These are phyloP conservation scores for Globia sparganii DNA, from an alignment of 2,888 invertebrate species.

Conservation along the genomic window DNA sequence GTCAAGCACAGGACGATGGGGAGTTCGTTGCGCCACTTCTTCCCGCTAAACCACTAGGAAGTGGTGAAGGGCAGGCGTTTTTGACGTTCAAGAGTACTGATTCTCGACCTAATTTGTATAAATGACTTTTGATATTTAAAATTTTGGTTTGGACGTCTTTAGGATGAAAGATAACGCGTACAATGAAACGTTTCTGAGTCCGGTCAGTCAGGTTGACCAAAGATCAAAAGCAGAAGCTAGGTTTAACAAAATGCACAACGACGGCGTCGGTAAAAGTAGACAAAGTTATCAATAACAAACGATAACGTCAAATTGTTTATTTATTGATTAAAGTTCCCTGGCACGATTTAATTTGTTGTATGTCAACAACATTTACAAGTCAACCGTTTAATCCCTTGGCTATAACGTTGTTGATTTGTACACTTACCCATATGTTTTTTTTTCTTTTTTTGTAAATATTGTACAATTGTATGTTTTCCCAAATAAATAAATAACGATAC, in stretches of 20 bases:
- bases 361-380: constrained; percentile 25
- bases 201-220: neutral
- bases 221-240: neutral
- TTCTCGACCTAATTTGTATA: neutral
- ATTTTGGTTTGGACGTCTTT: neutral
- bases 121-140: neutral
- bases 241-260: neutral
- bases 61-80: neutral
- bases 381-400: too few species aligned
- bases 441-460: too few species aligned
- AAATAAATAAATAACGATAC: too few species aligned
- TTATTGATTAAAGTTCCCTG: constrained; percentile 5
- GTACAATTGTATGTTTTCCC: too few species aligned
- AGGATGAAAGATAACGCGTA: too few species aligned
- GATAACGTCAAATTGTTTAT: constrained; percentile 20
- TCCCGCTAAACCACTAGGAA: neutral
- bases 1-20: neutral
- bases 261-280: too few species aligned
- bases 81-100: neutral
- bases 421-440: too few species aligned
- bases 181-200: neutral
- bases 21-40: neutral
- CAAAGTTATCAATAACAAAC: constrained; percentile 23
- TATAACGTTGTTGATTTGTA: too few species aligned
- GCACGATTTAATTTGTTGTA: constrained; percentile 16